Percentiles rank a stretch among this genome's conserved stretches.
phyloP scores from a whole-genome alignment of 2,797 vertebrate genomes.

The Erpetoichthys calabaricus region DNA sequence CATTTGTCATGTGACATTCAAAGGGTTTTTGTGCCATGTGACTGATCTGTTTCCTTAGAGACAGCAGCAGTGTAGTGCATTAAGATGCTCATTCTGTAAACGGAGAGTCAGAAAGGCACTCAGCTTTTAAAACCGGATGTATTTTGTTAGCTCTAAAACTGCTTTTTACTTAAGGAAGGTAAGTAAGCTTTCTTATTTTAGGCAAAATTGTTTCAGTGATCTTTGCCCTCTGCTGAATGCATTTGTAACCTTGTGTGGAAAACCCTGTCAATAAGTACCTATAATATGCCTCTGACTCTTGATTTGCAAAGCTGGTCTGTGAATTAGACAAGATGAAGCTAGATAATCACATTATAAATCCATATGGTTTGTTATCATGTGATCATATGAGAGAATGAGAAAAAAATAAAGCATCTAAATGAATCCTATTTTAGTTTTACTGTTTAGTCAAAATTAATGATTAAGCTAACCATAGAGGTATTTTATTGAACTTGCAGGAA shows the following conservation, averaged over 20 bases:
- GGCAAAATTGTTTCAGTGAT: slow-evolving; percentile 17
- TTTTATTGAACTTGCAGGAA: no score
- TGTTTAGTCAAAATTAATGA: no score
- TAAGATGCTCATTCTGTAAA: slow-evolving; percentile 54
- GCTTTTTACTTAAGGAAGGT: slow-evolving; percentile 41
- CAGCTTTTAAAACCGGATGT: slow-evolving; percentile 38
- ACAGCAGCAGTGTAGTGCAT: slow-evolving; percentile 54
- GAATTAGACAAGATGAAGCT: no score
- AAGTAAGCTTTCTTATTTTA: slow-evolving; percentile 24
- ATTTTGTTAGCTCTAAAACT: slow-evolving; percentile 36
- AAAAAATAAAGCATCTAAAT: no score
- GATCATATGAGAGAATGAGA: no score
- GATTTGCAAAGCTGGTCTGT: no score
- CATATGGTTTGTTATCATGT: no score
- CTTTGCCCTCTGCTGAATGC: slow-evolving; percentile 1
- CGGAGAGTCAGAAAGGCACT: slow-evolving; percentile 39
- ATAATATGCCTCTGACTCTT: no score
- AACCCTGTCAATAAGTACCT: not conserved
- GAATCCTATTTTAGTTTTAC: no score
- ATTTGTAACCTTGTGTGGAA: not conserved
- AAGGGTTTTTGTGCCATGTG: slow-evolving; percentile 40
- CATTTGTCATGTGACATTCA: slow-evolving; percentile 10
- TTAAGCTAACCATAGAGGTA: no score
- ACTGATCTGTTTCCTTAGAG: slow-evolving; percentile 65
- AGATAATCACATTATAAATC: no score